Percentiles rank a stretch among this genome's conserved stretches.
phyloP scores from a whole-genome alignment of 2,113 vertebrate genomes.

The Cnemophilus loriae region DNA sequence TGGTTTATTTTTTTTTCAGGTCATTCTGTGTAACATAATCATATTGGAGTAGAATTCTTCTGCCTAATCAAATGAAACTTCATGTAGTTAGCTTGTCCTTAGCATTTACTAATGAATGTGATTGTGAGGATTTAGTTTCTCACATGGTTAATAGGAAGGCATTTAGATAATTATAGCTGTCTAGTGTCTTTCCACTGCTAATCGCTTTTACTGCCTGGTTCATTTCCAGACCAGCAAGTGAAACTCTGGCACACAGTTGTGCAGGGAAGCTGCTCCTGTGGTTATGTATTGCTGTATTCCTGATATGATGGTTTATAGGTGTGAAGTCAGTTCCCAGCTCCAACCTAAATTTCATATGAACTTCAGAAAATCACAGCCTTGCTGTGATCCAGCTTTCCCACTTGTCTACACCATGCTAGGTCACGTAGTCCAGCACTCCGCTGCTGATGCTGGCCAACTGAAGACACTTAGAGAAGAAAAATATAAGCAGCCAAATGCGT shows the following conservation, averaged over 20 bases:
- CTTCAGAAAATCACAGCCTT: background rate
- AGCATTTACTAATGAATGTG: constrained; percentile 72
- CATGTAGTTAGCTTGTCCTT: constrained; percentile 75
- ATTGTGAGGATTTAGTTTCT: constrained; percentile 75
- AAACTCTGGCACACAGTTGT: constrained; percentile 52
- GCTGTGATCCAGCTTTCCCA: background rate
- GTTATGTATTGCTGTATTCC: background rate
- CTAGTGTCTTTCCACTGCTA: constrained; percentile 70
- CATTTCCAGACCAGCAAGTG: constrained; percentile 62
- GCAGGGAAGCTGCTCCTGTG: background rate
- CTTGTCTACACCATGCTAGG: background rate
- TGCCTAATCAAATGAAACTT: constrained; percentile 71
- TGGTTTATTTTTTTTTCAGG: background rate
- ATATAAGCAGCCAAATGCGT: background rate
- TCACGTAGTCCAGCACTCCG: fast-evolving
- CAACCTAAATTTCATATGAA: background rate
- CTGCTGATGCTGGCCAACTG: background rate
- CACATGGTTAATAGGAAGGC: constrained; percentile 73
- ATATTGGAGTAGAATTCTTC: constrained; percentile 71
- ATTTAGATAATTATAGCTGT: constrained; percentile 77
- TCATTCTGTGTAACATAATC: constrained; percentile 66
- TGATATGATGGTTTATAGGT: background rate
- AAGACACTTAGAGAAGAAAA: background rate
- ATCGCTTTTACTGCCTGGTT: constrained; percentile 69
- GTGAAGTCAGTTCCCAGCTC: background rate